Conservation (phyloP, 1,140 invertebrate species). For the Drosophila micromelanica region DNA sequence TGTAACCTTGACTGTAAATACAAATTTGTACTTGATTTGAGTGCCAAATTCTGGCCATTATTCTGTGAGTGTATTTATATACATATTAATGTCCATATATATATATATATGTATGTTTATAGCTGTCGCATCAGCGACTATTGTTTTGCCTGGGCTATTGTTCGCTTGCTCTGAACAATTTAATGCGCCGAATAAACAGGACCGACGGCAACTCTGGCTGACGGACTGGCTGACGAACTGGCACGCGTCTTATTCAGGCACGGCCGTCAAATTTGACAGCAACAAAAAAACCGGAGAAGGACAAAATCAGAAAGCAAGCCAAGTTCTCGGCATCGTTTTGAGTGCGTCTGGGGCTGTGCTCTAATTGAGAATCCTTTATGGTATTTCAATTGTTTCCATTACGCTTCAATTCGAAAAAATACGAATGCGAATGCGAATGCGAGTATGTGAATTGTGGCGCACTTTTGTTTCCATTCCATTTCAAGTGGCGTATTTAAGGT, state of each 20-base stretch:
- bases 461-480: slow-evolving; percentile 76
- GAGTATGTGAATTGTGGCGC: slow-evolving; percentile 33
- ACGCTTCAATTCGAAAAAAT: slow-evolving; percentile 69
- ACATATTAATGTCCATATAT: neutral
- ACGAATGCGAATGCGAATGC: slow-evolving; percentile 17
- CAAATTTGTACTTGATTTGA: no score
- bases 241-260: slow-evolving; percentile 75
- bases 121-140: neutral
- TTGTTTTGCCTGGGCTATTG: slow-evolving; percentile 44
- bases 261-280: slow-evolving; percentile 83
- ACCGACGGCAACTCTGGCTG: slow-evolving; percentile 31
- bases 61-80: no score
- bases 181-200: slow-evolving; percentile 54
- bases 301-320: slow-evolving; percentile 22
- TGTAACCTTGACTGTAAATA: no score
- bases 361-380: slow-evolving; percentile 83
- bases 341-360: slow-evolving; percentile 61
- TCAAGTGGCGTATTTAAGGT: slow-evolving; percentile 83
- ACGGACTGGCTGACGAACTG: slow-evolving; percentile 18
- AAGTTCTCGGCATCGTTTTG: slow-evolving; percentile 48
- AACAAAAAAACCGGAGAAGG: slow-evolving; percentile 24
- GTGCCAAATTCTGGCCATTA: no score
- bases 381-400: slow-evolving; percentile 83
- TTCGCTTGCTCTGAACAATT: slow-evolving; percentile 56
- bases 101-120: neutral